Evolutionary conservation across 2,113 vertebrate genomes (phyloP), one percentile per base, ranked within the genome.

Genomic region (Clupea harengus): DNA sequence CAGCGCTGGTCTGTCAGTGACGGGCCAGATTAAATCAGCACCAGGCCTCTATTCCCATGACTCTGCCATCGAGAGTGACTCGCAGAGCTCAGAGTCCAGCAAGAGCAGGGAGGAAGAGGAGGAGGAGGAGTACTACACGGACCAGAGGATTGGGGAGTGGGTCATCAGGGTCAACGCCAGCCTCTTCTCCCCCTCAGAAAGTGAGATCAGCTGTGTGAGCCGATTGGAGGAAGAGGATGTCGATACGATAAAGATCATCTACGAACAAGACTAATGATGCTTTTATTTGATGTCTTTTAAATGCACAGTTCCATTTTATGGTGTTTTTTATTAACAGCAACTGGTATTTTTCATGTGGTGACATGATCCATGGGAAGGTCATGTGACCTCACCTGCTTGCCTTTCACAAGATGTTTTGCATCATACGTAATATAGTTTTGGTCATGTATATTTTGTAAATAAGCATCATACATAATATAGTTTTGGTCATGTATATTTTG

Each of bases 141-240:
- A 92, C 6, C 88, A 94, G 87, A 92, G 91, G 89, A 96, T 96
- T 85, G 49, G 86, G 4, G 92, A 93, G 6, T 96, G 95, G 95
- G 89, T 95, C 64, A 75, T 92, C 18, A 87, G 91, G 86, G 95
- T 96, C 84, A 95, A 94, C 87, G 89, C 84, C 20, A 93, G 90
- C 78, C 87, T 95, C 22, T 95, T 96, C 87, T 88, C 93, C 6
- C 45, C 87, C 20, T 91, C 88, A 67, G 85, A 89, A 4, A 83
- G 91, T n/a, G 72, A 86, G 13, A 25, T 67, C 6, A 84, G 82
- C 45, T 83, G 46, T 18, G 44, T 54, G 1, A 85, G 89, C 28
- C 83, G 84, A 47, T 86, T 85, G 18, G 89, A 92, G 45, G 95
- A 95, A 81, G 90, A 93, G 45, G 94, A 95, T 28, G 89, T 93